phyloP scores from a whole-genome alignment of 2,113 vertebrate genomes.

The Merops nubicus region DNA sequence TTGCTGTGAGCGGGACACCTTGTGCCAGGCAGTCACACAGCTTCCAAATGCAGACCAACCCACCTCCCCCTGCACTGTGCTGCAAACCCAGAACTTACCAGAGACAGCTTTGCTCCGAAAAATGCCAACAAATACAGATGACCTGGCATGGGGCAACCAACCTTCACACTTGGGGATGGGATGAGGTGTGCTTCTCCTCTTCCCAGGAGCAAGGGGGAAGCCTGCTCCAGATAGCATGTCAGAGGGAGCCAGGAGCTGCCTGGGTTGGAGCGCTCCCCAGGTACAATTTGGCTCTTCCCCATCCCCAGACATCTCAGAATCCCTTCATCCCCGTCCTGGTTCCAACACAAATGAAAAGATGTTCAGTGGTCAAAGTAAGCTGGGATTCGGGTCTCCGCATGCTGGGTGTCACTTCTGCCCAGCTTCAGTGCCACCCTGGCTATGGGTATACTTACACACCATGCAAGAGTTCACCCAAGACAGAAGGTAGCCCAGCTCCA shows the following conservation, averaged over 20 bases:
- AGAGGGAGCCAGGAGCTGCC: background rate
- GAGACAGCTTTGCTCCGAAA: background rate
- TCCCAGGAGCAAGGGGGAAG: background rate
- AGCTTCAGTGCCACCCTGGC: background rate
- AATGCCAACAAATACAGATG: background rate
- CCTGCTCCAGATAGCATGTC: background rate
- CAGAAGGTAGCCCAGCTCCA: background rate
- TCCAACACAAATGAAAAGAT: background rate
- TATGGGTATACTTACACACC: accelerated
- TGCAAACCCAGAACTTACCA: background rate
- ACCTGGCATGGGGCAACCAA: accelerated
- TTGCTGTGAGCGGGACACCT: background rate
- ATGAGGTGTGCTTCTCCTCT: background rate
- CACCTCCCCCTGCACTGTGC: background rate
- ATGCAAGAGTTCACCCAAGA: background rate
- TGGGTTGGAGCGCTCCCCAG: background rate
- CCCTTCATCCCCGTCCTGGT: background rate
- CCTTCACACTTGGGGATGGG: background rate
- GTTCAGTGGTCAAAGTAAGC: background rate
- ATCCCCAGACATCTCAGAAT: background rate
- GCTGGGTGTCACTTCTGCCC: background rate
- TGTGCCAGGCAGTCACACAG: background rate
- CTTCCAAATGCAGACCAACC: background rate
- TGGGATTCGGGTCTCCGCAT: background rate
- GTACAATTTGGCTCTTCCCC: background rate